Evolutionary conservation across 2,888 invertebrate genomes (phyloP).

Genomic region (Agapetus fuscipes): DNA sequence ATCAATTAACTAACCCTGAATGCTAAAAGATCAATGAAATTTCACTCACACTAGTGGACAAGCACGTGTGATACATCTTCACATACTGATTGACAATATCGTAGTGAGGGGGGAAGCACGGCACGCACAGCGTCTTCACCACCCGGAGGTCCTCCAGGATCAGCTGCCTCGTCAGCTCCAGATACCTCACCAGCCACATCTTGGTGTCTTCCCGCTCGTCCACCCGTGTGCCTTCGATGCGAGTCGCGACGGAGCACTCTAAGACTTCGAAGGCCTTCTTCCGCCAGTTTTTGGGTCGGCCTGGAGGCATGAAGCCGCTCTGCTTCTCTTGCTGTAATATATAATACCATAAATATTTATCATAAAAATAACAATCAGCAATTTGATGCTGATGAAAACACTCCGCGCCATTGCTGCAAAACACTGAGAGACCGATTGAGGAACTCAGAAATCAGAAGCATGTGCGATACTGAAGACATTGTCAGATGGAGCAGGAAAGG

Average conservation of each 20-base stretch:
- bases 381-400: no score
- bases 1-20: no score
- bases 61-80: conserved; percentile 84
- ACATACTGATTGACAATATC: conserved; percentile 88
- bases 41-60: conserved; percentile 71
- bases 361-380: not conserved
- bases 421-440: no score
- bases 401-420: no score
- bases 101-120: conserved; percentile 93
- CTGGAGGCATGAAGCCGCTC: conserved; percentile 87
- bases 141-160: conserved; percentile 87
- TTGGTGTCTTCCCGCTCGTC: conserved; percentile 87
- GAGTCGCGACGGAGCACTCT: conserved; percentile 66
- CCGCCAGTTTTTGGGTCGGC: conserved; percentile 88
- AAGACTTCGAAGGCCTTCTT: conserved; percentile 75
- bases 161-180: conserved; percentile 79
- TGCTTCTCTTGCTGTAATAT: conserved; percentile 56
- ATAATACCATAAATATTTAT: not conserved
- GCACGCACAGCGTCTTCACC: conserved; percentile 79
- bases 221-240: conserved; percentile 91
- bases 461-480: no score
- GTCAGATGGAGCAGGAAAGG: no score
- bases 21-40: no score
- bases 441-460: no score
- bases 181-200: conserved; percentile 90